phyloP scores from a whole-genome alignment of 1,140 invertebrate species.

The Plectrocnemia conspersa region DNA sequence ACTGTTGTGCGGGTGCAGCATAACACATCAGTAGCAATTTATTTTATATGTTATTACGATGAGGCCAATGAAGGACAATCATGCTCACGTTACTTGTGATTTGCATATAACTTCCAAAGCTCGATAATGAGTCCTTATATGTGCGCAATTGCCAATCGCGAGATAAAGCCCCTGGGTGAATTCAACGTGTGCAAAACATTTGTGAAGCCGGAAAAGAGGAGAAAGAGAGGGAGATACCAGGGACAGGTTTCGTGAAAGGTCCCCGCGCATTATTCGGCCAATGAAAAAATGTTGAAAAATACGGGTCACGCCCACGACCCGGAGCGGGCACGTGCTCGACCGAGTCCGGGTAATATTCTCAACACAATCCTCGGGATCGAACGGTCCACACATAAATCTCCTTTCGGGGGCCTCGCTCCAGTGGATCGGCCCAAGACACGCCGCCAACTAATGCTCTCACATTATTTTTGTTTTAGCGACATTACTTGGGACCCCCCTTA shows the following conservation, averaged over 20 bases:
- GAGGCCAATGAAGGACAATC: too few relatives aligned
- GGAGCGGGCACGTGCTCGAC: conserved; percentile 19
- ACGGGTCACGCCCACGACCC: conserved; percentile 1
- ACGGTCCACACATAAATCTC: conserved; percentile 29
- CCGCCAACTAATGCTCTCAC: conserved; percentile 26
- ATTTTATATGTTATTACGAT: too few relatives aligned
- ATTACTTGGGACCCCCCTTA: conserved; percentile 17
- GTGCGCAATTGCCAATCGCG: too few relatives aligned
- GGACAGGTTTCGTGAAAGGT: neutral
- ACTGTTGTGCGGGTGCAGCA: too few relatives aligned
- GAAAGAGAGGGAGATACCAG: conserved; percentile 12
- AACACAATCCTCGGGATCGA: conserved; percentile 33
- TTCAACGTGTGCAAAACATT: conserved; percentile 17
- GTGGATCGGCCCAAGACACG: conserved; percentile 16
- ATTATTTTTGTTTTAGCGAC: conserved; percentile 34
- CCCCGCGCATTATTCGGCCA: conserved; percentile 28
- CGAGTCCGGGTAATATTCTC: conserved; percentile 31
- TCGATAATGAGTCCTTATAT: too few relatives aligned
- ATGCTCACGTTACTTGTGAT: too few relatives aligned
- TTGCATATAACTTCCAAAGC: too few relatives aligned
- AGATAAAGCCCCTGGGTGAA: too few relatives aligned
- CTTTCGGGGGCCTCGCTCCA: conserved; percentile 17
- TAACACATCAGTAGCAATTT: too few relatives aligned
- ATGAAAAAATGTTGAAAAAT: conserved; percentile 36
- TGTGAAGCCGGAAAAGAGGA: too few relatives aligned